Evolutionary conservation across 2,888 invertebrate species (phyloP).

Genomic region (Drosophila neonasuta): DNA sequence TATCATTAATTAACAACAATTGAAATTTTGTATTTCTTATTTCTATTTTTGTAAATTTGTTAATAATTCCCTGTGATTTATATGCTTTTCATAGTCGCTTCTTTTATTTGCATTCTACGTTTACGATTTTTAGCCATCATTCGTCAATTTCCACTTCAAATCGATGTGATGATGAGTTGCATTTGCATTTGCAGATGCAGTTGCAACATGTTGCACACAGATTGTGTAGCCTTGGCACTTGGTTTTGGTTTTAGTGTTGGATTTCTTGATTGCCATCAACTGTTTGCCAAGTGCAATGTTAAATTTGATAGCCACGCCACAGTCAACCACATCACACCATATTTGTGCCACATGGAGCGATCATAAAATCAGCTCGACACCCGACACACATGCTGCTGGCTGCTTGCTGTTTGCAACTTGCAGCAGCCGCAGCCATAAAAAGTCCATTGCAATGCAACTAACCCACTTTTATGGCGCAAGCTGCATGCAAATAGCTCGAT

Average conservation of each 20-base stretch:
- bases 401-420: background rate
- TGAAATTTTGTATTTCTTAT: background rate
- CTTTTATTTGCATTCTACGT: background rate
- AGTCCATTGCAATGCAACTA: constrained; percentile 57
- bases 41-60: too few relatives aligned
- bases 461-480: constrained; percentile 52
- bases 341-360: constrained; percentile 26
- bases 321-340: constrained; percentile 5
- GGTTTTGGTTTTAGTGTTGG: constrained; percentile 19
- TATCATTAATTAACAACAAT: background rate
- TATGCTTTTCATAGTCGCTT: background rate
- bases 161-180: constrained; percentile 5
- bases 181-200: constrained; percentile 5
- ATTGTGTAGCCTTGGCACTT: constrained; percentile 31
- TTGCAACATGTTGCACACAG: constrained; percentile 14
- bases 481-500: constrained; percentile 19
- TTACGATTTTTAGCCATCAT: constrained; percentile 3
- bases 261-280: constrained; percentile 46
- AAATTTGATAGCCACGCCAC: constrained; percentile 47
- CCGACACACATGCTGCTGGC: constrained; percentile 18
- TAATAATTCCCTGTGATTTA: background rate
- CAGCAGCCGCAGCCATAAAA: constrained; percentile 55
- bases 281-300: constrained; percentile 60
- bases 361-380: constrained; percentile 25
- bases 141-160: background rate